phyloP scores from a whole-genome alignment of 2,113 vertebrate species.

The Hucho hucho region DNA sequence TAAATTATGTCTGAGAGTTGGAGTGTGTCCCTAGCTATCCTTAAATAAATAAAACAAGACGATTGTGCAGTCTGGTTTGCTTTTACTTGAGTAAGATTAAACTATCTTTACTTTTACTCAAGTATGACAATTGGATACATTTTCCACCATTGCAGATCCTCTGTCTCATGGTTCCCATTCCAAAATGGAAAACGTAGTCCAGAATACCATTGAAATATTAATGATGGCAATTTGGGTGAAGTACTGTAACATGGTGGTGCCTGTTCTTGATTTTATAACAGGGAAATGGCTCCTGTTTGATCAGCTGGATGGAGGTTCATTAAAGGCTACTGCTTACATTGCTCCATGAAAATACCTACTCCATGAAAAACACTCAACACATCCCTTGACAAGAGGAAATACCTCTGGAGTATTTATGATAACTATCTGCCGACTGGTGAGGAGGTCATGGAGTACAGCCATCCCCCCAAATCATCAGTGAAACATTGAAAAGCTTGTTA shows the following conservation, averaged over 20 bases:
- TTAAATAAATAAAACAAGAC: no score
- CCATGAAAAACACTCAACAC: background rate
- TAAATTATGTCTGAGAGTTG: no score
- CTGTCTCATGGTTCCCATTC: background rate
- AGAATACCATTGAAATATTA: background rate
- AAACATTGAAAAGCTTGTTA: no score
- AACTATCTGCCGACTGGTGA: slow-evolving; percentile 1
- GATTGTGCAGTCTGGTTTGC: no score
- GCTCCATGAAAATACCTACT: background rate
- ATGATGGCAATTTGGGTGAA: background rate
- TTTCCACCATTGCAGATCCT: background rate
- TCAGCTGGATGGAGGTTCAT: slow-evolving; percentile 5
- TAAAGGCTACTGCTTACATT: background rate
- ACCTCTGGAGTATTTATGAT: slow-evolving; percentile 23
- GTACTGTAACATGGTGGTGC: background rate
- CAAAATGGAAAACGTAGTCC: slow-evolving; percentile 5
- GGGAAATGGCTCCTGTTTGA: background rate
- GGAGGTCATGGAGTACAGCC: slow-evolving; percentile 19
- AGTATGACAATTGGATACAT: no score
- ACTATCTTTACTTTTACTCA: no score
- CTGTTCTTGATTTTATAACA: slow-evolving; percentile 11
- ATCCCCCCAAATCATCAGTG: no score
- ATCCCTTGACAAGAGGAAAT: slow-evolving; percentile 3
- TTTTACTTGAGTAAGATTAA: no score
- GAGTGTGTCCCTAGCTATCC: no score